Percentiles rank a stretch among this genome's conserved stretches.
Conservation (phyloP, 2,888 invertebrate genomes). For the Trissolcus japonicus region DNA sequence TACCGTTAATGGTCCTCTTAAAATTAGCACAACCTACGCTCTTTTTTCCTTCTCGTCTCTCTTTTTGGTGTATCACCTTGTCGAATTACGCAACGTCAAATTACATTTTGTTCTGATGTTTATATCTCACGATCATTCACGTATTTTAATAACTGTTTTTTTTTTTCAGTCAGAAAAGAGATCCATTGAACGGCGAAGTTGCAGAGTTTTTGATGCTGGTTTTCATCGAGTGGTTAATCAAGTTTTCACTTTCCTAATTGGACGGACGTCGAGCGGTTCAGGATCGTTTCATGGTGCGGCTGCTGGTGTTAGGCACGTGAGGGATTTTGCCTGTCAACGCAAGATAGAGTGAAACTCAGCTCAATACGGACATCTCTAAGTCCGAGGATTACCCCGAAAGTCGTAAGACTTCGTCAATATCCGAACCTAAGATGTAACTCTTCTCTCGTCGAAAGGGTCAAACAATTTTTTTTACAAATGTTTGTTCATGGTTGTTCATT, state of each 20-base stretch:
- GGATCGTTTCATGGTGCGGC: slow-evolving; percentile 48
- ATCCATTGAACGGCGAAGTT: slow-evolving; percentile 4
- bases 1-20: slow-evolving; percentile 75
- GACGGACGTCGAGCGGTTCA: slow-evolving; percentile 68
- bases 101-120: slow-evolving; percentile 12
- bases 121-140: background rate
- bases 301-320: slow-evolving; percentile 59
- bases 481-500: too few species aligned
- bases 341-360: slow-evolving; percentile 76
- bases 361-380: slow-evolving; percentile 74
- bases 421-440: slow-evolving; percentile 7
- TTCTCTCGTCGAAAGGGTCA: background rate
- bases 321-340: slow-evolving; percentile 75
- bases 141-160: too few species aligned
- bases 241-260: slow-evolving; percentile 72
- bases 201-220: slow-evolving; percentile 63
- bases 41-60: slow-evolving; percentile 35
- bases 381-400: slow-evolving; percentile 69
- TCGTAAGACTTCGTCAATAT: slow-evolving; percentile 46
- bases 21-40: slow-evolving; percentile 66
- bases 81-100: slow-evolving; percentile 39
- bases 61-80: slow-evolving; percentile 38
- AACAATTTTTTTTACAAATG: too few species aligned
- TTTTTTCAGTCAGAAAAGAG: background rate
- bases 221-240: slow-evolving; percentile 67